Base-by-base conservation (phyloP, 1,140 invertebrate species). In the Gerris buenoi region DNA sequence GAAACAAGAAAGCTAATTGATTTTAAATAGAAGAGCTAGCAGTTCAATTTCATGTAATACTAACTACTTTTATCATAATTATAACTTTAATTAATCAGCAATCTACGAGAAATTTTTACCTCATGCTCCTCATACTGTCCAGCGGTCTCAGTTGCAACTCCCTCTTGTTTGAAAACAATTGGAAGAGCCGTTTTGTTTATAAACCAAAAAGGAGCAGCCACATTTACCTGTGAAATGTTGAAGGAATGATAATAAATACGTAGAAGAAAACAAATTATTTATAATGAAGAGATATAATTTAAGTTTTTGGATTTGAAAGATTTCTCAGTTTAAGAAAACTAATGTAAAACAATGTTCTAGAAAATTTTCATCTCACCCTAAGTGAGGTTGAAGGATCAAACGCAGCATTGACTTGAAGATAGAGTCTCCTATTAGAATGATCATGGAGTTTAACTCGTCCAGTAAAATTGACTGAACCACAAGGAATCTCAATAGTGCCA, bases 51-150 rank as follows among this genome's bases (percentile, higher is more conserved):
- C n/a, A n/a, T n/a, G n/a, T n/a, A n/a, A n/a, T n/a, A n/a, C n/a
- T n/a, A n/a, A n/a, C n/a, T n/a, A n/a, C n/a, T n/a, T n/a, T n/a
- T n/a, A n/a, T n/a, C n/a, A n/a, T n/a, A n/a, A n/a, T n/a, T n/a
- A n/a, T n/a, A n/a, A n/a, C n/a, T 57, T 13, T 57, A 57, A 57
- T 57, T 57, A 13, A 13, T 57, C 13, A 57, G 46, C 46, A 14
- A 57, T n/a, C 46, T 57, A 57, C 46, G n/a, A 15, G 25, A 2
- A 2, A 59, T 59, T 59, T 18, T 25, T 63, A 88, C 82, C 80
- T 98, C 96, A 74, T 98, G 92, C 76, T 98, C 95, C 65, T 88
- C 87, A 76, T 90, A 93, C 79, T 99, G 96, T 13, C 95, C 96
- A 1, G 95, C 91, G 64, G 90, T 86, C 73, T 93, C 90, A 1